Evolutionary conservation across 1,140 invertebrate genomes (phyloP).

Genomic region (Drosophila subpulchrella): DNA sequence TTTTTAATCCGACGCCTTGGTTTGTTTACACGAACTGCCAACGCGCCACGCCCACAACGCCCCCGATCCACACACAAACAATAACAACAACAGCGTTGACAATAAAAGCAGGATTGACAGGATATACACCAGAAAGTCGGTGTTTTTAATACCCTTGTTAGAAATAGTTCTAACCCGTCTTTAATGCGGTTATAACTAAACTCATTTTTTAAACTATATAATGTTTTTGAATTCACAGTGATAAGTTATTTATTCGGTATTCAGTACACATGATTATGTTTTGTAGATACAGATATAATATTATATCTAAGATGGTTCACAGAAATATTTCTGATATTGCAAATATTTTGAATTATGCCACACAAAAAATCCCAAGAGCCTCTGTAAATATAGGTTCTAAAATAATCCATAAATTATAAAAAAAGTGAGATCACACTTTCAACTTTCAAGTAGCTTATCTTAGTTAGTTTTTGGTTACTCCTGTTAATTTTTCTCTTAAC

Average conservation of each 20-base stretch:
- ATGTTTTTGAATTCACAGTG: not conserved
- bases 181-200: too few species aligned
- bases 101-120: constrained; percentile 32
- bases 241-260: too few species aligned
- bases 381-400: too few species aligned
- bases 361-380: too few species aligned
- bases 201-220: too few species aligned
- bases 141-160: constrained; percentile 8
- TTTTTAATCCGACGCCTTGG: constrained; percentile 77
- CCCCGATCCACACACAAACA: constrained; percentile 19
- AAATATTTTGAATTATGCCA: too few species aligned
- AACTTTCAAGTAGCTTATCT: not conserved
- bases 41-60: constrained; percentile 29
- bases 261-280: not conserved
- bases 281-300: not conserved
- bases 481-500: not conserved
- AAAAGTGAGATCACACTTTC: too few species aligned
- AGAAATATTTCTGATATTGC: too few species aligned
- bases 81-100: constrained; percentile 51
- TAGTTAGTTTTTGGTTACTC: not conserved
- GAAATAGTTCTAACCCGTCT: too few species aligned
- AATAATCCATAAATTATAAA: too few species aligned
- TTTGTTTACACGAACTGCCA: constrained; percentile 72
- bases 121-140: constrained; percentile 16
- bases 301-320: too few species aligned